Evolutionary conservation across 92 coral and sea anemone species (phyloP).

Genomic region (Epizoanthus rinbou): DNA sequence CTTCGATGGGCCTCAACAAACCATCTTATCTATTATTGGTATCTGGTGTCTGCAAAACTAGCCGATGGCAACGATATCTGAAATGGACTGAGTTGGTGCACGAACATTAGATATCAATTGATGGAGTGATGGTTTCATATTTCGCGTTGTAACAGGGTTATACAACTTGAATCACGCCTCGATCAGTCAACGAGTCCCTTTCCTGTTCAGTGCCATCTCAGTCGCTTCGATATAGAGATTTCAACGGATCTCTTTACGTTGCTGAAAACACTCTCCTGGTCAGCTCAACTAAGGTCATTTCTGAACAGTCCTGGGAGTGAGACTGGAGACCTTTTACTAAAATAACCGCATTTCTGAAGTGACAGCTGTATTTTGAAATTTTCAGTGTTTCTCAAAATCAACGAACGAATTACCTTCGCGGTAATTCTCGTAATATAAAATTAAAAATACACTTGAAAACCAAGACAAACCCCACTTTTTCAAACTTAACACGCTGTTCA

Average conservation of each 20-base stretch:
- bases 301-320: slow-evolving; percentile 25
- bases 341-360: too few relatives aligned
- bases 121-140: slow-evolving; percentile 15
- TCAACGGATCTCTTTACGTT: background rate
- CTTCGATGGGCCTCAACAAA: background rate
- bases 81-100: slow-evolving; percentile 14
- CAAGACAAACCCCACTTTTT: background rate
- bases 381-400: slow-evolving; percentile 7
- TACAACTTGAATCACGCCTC: slow-evolving; percentile 20
- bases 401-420: background rate
- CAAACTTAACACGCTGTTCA: background rate
- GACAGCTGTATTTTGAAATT: background rate
- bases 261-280: background rate
- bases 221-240: background rate
- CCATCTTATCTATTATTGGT: slow-evolving; percentile 10
- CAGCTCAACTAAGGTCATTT: background rate
- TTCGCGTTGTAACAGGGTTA: slow-evolving; percentile 9
- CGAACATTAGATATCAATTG: slow-evolving; percentile 9
- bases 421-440: slow-evolving; percentile 1
- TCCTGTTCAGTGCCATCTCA: slow-evolving; percentile 11
- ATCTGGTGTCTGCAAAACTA: slow-evolving; percentile 26
- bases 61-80: slow-evolving; percentile 16
- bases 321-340: background rate
- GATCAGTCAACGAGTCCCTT: background rate
- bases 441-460: slow-evolving; percentile 4